phyloP scores from a whole-genome alignment of 2,113 vertebrate genomes.

The Setophaga coronata region DNA sequence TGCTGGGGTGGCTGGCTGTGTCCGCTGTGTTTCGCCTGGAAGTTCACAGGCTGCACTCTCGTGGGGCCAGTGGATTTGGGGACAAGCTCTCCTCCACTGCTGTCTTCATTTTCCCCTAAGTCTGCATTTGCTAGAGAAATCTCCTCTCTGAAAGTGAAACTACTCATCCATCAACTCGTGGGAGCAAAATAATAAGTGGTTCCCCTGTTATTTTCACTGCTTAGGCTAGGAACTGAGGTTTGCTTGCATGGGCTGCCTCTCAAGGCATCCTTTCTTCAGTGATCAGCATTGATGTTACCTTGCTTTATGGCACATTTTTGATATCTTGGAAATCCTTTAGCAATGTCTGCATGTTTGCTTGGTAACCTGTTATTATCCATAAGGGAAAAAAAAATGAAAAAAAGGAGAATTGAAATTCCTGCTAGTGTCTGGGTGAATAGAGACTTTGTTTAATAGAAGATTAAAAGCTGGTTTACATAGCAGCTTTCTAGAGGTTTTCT shows the following conservation, averaged over 20 bases:
- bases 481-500: not conserved
- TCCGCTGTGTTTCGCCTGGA: fast-evolving
- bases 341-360: not conserved
- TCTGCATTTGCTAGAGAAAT: not conserved
- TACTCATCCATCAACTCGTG: not conserved
- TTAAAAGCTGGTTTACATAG: not conserved
- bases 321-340: not conserved
- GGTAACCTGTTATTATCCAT: not conserved
- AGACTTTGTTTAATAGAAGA: not conserved
- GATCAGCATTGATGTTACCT: not conserved
- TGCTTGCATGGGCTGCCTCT: not conserved
- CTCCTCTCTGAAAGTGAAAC: not conserved
- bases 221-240: not conserved
- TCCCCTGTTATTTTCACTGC: not conserved
- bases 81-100: not conserved
- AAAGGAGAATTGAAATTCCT: not conserved
- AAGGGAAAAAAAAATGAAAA: not conserved
- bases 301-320: not conserved
- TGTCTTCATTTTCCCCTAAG: not conserved
- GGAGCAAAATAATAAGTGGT: not conserved
- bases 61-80: not conserved
- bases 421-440: not conserved
- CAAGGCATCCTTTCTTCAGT: not conserved
- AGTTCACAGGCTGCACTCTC: fast-evolving
- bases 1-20: fast-evolving